Base-by-base conservation (phyloP, 2,888 invertebrate species). In the Autographa gamma region DNA sequence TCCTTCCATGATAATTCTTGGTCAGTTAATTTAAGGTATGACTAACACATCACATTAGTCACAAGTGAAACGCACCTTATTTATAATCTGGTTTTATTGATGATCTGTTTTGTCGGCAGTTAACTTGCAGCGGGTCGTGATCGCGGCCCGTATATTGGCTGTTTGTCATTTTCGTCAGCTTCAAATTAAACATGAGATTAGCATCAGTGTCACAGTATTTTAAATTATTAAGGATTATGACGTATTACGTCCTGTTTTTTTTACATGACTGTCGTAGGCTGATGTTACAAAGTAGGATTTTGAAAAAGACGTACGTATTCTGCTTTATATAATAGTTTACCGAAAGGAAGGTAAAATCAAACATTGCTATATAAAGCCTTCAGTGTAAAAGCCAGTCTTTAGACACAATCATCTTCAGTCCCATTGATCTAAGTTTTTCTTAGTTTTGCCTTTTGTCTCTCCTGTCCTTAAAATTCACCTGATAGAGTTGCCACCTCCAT, bases 401-500 rank as follows among this genome's bases (percentile, higher is more conserved):
- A n/a, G n/a, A n/a, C n/a, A n/a, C n/a, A n/a, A n/a, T n/a, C n/a
- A n/a, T n/a, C n/a, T n/a, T n/a, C n/a, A n/a, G n/a, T n/a, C n/a
- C n/a, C n/a, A n/a, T n/a, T n/a, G n/a, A n/a, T n/a, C n/a, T n/a
- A n/a, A n/a, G n/a, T n/a, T n/a, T n/a, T n/a, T n/a, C n/a, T n/a
- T n/a, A n/a, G n/a, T n/a, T n/a, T n/a, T n/a, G n/a, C n/a, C n/a
- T n/a, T n/a, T n/a, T n/a, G n/a, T 6, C 0, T 7, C 7, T 48
- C 6, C 8, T 0, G 48, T 6, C 48, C 7, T n/a, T n/a, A 7
- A 48, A n/a, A 48, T n/a, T 25, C 13, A 18, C 3, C 2, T 19
- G 4, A 25, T 25, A 5, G 25, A 56, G 13, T 18, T 71, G 56
- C 80, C 84, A 70, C 59, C 71, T 88, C 87, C 82, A 83, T 71